Percentiles rank a stretch among this genome's conserved stretches.
phyloP scores from a whole-genome alignment of 2,113 vertebrate genomes.

The Eulemur rufifrons region DNA sequence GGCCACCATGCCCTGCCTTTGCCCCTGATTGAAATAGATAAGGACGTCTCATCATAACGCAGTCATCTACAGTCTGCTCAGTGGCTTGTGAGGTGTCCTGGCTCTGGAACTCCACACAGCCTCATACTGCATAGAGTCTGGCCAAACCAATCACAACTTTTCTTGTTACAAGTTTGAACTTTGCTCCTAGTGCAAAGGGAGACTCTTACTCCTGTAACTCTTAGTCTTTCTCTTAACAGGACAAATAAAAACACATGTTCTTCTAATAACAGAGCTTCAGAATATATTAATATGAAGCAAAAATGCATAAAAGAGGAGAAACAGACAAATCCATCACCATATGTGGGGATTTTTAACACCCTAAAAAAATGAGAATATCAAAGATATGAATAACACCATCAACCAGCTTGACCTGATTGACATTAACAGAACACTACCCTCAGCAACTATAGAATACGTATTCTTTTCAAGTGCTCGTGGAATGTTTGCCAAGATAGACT shows the following conservation, averaged over 20 bases:
- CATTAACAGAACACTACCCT: not conserved
- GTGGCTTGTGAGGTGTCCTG: not conserved
- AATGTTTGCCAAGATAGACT: not conserved
- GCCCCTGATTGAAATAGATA: conserved; percentile 25
- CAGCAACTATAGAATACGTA: not conserved
- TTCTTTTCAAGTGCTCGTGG: not conserved
- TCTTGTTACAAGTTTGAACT: conserved; percentile 53
- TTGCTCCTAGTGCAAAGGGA: conserved; percentile 15
- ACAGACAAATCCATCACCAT: not conserved
- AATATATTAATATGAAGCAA: not conserved
- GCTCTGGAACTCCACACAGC: not conserved
- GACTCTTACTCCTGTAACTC: not conserved
- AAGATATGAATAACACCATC: not conserved
- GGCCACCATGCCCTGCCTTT: not conserved
- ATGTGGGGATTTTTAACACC: not conserved
- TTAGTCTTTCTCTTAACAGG: not conserved
- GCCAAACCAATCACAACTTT: not conserved
- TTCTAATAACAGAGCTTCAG: conserved; percentile 22
- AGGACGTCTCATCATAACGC: not conserved
- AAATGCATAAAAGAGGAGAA: not conserved
- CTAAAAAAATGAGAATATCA: not conserved
- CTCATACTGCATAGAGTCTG: not conserved
- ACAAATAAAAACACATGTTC: not conserved
- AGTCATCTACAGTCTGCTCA: not conserved
- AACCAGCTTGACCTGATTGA: not conserved